A percentile compares a stretch with the other conserved stretches of the same genome.
These are phyloP conservation scores for Nebria salina DNA, from an alignment of 2,888 invertebrate genomes.

Conservation along the genomic window DNA sequence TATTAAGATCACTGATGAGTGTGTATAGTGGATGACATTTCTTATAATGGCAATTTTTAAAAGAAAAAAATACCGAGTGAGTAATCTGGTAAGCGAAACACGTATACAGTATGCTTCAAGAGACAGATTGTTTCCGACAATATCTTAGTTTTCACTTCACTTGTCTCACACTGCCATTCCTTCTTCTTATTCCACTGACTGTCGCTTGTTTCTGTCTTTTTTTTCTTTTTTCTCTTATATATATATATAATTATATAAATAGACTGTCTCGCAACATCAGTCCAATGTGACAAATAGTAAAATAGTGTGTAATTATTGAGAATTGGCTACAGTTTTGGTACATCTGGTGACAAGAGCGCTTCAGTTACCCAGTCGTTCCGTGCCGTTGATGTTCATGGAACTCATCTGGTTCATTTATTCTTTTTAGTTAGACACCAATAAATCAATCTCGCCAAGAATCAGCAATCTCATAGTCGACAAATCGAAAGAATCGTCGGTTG, in stretches of 20 bases:
- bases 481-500: background rate
- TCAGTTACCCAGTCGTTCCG: background rate
- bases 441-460: conserved; percentile 35
- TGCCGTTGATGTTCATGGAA: conserved; percentile 10
- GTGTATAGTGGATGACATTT: conserved; percentile 33
- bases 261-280: background rate
- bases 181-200: conserved; percentile 42
- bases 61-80: conserved; percentile 29
- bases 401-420: conserved; percentile 44
- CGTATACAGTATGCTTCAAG: conserved; percentile 53
- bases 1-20: background rate
- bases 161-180: conserved; percentile 53
- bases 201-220: conserved; percentile 12
- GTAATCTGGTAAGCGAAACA: conserved; percentile 59
- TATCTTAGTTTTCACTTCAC: conserved; percentile 62
- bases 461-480: conserved; percentile 33
- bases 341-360: background rate
- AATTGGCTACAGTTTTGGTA: background rate
- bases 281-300: background rate
- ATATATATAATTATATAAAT: background rate
- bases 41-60: conserved; percentile 37
- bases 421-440: conserved; percentile 43
- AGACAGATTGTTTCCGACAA: conserved; percentile 60
- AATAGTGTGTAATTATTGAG: background rate
- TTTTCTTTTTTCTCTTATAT: too few species aligned